phyloP scores from a whole-genome alignment of 2,113 vertebrate genomes.

The Engystomops pustulosus region DNA sequence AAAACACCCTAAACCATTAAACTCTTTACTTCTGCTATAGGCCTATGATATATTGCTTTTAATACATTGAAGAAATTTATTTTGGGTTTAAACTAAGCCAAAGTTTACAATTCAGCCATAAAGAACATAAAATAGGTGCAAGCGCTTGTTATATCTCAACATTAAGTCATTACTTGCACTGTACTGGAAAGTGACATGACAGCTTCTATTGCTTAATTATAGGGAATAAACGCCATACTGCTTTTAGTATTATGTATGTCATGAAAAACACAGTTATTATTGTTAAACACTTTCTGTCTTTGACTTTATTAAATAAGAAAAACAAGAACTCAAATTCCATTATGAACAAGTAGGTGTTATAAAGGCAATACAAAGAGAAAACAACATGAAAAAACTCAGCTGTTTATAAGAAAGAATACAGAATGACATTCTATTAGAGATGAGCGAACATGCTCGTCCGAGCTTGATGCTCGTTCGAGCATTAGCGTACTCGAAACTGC shows the following conservation, averaged over 20 bases:
- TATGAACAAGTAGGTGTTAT: too few species aligned
- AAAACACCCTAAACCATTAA: slow-evolving; percentile 59
- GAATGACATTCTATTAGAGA: background rate
- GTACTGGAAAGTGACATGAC: slow-evolving; percentile 15
- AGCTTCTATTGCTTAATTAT: slow-evolving; percentile 1
- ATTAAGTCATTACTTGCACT: slow-evolving; percentile 24
- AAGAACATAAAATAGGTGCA: slow-evolving; percentile 44
- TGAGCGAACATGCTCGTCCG: too few species aligned
- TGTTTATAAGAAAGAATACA: background rate
- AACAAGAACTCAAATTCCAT: too few species aligned
- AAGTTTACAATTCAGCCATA: slow-evolving; percentile 52
- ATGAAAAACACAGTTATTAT: too few species aligned
- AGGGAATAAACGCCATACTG: background rate
- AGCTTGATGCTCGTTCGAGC: too few species aligned
- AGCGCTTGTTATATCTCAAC: background rate
- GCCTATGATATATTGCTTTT: slow-evolving; percentile 29
- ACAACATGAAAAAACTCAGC: too few species aligned
- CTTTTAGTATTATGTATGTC: background rate
- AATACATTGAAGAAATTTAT: slow-evolving; percentile 38
- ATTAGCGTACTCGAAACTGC: too few species aligned
- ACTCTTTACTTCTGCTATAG: slow-evolving; percentile 45
- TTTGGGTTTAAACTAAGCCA: slow-evolving; percentile 46
- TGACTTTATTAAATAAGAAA: too few species aligned
- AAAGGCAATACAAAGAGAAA: too few species aligned
- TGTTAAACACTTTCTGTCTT: background rate